Evolutionary conservation across 2,888 invertebrate species (phyloP), one percentile per base, ranked within the genome.

Genomic region (Strigamia crassipes): DNA sequence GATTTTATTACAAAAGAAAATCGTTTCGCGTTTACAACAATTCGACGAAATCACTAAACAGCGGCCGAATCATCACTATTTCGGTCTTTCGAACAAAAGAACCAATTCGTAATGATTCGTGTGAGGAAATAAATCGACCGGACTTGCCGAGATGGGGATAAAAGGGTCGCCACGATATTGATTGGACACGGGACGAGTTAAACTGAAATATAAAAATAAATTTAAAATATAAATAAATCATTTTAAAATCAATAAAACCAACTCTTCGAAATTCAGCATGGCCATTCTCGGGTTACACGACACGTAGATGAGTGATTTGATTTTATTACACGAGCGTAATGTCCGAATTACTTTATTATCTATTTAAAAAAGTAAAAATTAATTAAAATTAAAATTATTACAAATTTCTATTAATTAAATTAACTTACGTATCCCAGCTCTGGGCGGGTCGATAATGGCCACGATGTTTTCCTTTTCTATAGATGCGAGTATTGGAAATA

Each of bases 101-200:
- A 97, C 91, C 84, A 99, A 90, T 89, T 99, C 99, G 84, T 94
- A 94, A 86, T 98, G 97, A 12, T 91, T 92, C 0, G 99, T 99
- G 85, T 95, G 92, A 0, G 99, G 99, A 89, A 99, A 99, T 93
- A 99, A 92, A 87, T 99, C 99, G 0, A 99, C 94, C 0, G 96
- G 94, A 9, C 95, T 91, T 0, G 97, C 96, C 83, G 91, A 90
- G 0, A 93, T 91, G 0, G 97, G 94, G 77, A 93, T 90, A 88
- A 99, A 96, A 0, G 96, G 95, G 34, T 92, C 92, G 0, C 95
- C 97, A 18, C 91, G 90, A 86, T 95, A 92, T 4, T 93, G 93
- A 88, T 96, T 96, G 0, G 96, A 96, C 61, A 91, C 90, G 0
- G 94, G 93, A 78, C 96, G 91, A 0, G 94, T 92, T 13, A 99